Percentiles rank a stretch among this genome's conserved stretches.
Conservation (phyloP, 2,113 vertebrate genomes). For the Oryzias celebensis region DNA sequence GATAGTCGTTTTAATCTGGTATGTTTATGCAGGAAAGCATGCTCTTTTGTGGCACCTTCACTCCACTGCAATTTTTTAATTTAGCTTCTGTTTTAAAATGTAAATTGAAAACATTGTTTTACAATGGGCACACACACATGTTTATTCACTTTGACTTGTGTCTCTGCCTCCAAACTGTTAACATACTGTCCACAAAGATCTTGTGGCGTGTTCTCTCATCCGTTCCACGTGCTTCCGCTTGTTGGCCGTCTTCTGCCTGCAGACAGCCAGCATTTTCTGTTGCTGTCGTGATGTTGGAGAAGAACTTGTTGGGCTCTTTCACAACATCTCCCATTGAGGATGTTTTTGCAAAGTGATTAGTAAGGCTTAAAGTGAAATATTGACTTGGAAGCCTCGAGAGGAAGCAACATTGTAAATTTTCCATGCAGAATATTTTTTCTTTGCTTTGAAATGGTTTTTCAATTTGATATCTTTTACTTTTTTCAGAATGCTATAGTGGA, state of each 20-base stretch:
- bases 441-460: constrained; percentile 63
- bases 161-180: background rate
- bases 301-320: constrained; percentile 30
- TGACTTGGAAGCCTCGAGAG: constrained; percentile 43
- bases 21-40: too few relatives aligned
- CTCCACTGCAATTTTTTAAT: too few relatives aligned
- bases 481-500: background rate
- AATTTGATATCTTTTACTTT: constrained; percentile 57
- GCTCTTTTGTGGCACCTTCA: too few relatives aligned
- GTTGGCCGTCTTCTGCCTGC: constrained; percentile 19
- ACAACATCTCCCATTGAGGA: constrained; percentile 41
- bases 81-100: too few relatives aligned
- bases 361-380: constrained; percentile 56
- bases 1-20: too few relatives aligned
- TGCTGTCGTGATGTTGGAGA: constrained; percentile 45
- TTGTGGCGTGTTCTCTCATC: background rate
- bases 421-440: constrained; percentile 56
- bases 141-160: too few relatives aligned
- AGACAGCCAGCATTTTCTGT: constrained; percentile 26
- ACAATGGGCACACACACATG: too few relatives aligned
- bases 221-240: constrained; percentile 26
- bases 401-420: constrained; percentile 57
- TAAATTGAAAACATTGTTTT: too few relatives aligned
- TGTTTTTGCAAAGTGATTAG: constrained; percentile 60
- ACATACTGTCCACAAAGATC: constrained; percentile 16